These are phyloP conservation scores for Rutpela maculata DNA, from an alignment of 2,888 invertebrate genomes.

Conservation along the genomic window DNA sequence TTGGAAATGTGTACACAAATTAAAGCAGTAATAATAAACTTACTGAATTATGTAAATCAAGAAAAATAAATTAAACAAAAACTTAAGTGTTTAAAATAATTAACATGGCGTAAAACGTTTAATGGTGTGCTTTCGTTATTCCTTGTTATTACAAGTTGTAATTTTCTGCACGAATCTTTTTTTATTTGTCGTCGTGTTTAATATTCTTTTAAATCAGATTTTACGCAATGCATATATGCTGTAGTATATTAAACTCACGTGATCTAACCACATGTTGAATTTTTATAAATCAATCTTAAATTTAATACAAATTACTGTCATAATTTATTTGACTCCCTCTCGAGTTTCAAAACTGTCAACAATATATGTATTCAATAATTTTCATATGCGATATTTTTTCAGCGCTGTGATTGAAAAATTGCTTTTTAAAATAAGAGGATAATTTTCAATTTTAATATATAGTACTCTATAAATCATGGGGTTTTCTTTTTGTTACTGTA, in stretches of 20 bases:
- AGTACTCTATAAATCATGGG: neutral
- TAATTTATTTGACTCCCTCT: neutral
- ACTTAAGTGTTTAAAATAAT: neutral
- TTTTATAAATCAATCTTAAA: neutral
- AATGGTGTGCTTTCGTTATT: neutral
- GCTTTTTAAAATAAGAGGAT: too few relatives aligned
- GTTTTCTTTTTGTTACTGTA: neutral
- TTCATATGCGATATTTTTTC: neutral
- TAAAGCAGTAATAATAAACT: slow-evolving; percentile 3
- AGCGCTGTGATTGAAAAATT: neutral
- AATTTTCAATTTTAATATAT: neutral
- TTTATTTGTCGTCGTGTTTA: too few relatives aligned
- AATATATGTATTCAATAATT: neutral
- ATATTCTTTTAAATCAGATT: neutral
- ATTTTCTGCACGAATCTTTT: neutral
- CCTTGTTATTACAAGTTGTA: neutral
- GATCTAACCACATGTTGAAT: neutral
- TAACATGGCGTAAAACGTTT: neutral
- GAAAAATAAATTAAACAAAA: neutral
- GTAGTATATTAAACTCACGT: neutral
- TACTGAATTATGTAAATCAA: neutral
- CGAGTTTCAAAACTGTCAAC: neutral
- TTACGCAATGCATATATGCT: neutral
- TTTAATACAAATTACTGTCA: neutral
- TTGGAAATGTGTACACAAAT: neutral